Evolutionary conservation across 2,113 vertebrate species (phyloP).

Genomic region (Sardina pilchardus): DNA sequence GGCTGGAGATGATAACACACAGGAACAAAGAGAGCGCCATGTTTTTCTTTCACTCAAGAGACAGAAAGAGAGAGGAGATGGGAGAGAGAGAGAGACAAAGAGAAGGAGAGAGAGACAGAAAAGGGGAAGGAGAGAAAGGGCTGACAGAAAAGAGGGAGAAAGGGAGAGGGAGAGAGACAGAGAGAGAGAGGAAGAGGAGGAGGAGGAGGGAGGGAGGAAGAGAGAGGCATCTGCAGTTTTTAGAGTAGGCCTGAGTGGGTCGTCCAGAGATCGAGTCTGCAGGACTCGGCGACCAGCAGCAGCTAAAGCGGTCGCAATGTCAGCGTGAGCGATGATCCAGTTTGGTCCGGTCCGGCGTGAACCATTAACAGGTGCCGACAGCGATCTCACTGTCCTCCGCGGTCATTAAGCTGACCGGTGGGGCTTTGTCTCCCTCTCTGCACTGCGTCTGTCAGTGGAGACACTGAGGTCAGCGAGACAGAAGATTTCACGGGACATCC

Average conservation of each 20-base stretch:
- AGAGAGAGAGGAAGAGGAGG: neutral
- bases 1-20: neutral
- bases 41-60: too few relatives aligned
- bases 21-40: neutral
- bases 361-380: conserved; percentile 52
- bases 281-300: neutral
- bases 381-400: conserved; percentile 3
- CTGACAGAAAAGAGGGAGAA: neutral
- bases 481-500: conserved; percentile 46
- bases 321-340: neutral
- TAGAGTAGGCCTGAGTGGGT: neutral
- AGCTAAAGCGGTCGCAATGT: conserved; percentile 20
- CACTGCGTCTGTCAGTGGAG: conserved; percentile 38
- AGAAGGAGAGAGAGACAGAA: neutral
- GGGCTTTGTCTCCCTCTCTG: conserved; percentile 27
- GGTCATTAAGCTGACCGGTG: neutral
- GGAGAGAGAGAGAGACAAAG: neutral
- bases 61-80: neutral
- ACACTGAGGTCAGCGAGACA: conserved; percentile 35
- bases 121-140: neutral
- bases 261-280: neutral
- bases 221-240: neutral
- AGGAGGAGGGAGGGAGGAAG: neutral
- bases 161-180: neutral
- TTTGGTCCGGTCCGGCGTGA: neutral